A percentile compares a stretch with the other conserved stretches of the same genome.
Conservation (phyloP, 2,113 vertebrate species). For the Melospiza melodia region DNA sequence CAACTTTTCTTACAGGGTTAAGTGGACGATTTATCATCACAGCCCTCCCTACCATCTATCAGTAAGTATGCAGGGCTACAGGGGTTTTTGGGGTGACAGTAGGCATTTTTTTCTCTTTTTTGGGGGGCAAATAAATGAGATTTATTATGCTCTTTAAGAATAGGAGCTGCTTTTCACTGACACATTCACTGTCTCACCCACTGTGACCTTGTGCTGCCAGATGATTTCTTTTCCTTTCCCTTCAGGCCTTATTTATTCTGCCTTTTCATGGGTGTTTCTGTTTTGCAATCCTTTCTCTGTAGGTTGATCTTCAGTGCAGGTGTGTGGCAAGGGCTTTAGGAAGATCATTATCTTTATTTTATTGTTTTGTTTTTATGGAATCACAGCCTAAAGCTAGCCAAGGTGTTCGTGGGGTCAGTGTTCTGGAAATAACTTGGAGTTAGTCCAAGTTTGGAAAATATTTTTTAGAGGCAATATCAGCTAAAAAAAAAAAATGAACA, state of each 20-base stretch:
- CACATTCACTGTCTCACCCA: not conserved
- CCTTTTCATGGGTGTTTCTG: not conserved
- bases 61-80: slow-evolving; percentile 81
- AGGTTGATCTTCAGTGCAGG: not conserved
- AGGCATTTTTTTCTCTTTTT: fast-evolving
- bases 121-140: not conserved
- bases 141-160: not conserved
- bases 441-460: not conserved
- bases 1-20: slow-evolving; percentile 78
- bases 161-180: not conserved
- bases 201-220: not conserved
- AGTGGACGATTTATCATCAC: slow-evolving; percentile 96
- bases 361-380: not conserved
- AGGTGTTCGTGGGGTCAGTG: fast-evolving
- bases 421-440: not conserved
- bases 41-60: slow-evolving; percentile 96
- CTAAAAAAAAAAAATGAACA: not conserved
- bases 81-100: not conserved
- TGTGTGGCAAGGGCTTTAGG: not conserved
- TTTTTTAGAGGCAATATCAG: not conserved
- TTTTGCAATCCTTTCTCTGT: not conserved
- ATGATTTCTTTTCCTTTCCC: not conserved
- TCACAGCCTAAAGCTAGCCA: not conserved
- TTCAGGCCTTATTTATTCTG: not conserved
- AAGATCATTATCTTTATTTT: not conserved